These are phyloP conservation scores for Wasmannia auropunctata DNA, from an alignment of 1,140 invertebrate genomes.

Conservation along the genomic window DNA sequence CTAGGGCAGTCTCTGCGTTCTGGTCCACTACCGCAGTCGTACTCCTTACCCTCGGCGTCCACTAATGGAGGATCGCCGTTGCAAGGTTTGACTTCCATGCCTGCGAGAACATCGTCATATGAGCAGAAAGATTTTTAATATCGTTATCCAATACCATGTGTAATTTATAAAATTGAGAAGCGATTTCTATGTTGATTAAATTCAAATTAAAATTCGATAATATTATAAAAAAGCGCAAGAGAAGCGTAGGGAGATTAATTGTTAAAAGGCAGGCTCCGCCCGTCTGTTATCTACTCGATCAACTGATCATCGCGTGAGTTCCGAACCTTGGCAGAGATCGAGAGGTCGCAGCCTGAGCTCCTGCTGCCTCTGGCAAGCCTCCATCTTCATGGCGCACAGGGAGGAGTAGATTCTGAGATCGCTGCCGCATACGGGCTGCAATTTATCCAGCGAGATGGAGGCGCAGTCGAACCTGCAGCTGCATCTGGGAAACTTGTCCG, in stretches of 20 bases:
- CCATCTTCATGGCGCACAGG: constrained; percentile 94
- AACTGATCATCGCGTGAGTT: background rate
- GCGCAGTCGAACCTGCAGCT: constrained; percentile 91
- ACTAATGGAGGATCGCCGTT: constrained; percentile 92
- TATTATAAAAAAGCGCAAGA: background rate
- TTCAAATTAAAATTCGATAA: background rate
- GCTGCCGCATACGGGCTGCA: constrained; percentile 91
- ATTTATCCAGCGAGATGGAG: constrained; percentile 86
- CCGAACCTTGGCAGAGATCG: constrained; percentile 92
- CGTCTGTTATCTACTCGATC: background rate
- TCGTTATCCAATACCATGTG: background rate
- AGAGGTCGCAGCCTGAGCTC: constrained; percentile 92
- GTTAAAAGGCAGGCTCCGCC: background rate
- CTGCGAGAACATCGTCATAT: constrained; percentile 80
- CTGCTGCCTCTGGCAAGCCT: constrained; percentile 93
- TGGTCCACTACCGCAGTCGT: constrained; percentile 93
- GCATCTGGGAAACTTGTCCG: constrained; percentile 91
- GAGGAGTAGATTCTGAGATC: constrained; percentile 93
- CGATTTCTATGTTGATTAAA: background rate
- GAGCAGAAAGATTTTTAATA: background rate
- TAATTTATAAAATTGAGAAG: background rate
- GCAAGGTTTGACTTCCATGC: constrained; percentile 94
- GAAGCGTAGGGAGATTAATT: background rate
- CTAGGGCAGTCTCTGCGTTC: constrained; percentile 92
- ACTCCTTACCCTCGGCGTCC: constrained; percentile 90